phyloP scores from a whole-genome alignment of 2,113 vertebrate genomes.

The Ahaetulla prasina region DNA sequence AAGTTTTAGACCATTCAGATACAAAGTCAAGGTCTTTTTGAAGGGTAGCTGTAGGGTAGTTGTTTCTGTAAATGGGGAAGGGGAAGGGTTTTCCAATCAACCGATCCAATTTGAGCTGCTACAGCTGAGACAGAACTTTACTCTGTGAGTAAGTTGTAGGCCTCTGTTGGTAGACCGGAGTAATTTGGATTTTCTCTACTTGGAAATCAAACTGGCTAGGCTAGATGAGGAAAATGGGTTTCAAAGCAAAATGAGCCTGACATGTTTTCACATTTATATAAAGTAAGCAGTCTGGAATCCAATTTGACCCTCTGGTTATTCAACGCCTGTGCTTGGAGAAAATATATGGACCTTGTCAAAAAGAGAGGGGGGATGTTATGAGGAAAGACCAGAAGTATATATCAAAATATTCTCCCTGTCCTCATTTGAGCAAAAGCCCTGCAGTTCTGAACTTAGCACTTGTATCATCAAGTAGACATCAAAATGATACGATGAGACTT shows the following conservation, averaged over 20 bases:
- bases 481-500: background rate
- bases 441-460: background rate
- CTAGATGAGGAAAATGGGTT: background rate
- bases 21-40: too few species aligned
- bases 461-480: background rate
- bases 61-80: background rate
- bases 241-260: background rate
- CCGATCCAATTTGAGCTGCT: background rate
- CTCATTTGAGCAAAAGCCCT: background rate
- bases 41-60: too few species aligned
- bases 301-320: conserved; percentile 10
- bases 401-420: conserved; percentile 8
- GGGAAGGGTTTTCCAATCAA: background rate
- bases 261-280: background rate
- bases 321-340: conserved; percentile 10
- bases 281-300: conserved; percentile 18
- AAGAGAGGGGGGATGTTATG: conserved; percentile 9
- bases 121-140: background rate
- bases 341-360: conserved; percentile 8
- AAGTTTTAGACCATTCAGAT: too few species aligned
- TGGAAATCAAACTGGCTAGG: background rate
- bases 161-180: too few species aligned
- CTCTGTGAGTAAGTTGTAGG: background rate
- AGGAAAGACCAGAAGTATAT: conserved; percentile 11
- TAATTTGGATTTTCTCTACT: background rate